Conservation (phyloP, 2,888 invertebrate species). For the Melangyna quadrimaculata region DNA sequence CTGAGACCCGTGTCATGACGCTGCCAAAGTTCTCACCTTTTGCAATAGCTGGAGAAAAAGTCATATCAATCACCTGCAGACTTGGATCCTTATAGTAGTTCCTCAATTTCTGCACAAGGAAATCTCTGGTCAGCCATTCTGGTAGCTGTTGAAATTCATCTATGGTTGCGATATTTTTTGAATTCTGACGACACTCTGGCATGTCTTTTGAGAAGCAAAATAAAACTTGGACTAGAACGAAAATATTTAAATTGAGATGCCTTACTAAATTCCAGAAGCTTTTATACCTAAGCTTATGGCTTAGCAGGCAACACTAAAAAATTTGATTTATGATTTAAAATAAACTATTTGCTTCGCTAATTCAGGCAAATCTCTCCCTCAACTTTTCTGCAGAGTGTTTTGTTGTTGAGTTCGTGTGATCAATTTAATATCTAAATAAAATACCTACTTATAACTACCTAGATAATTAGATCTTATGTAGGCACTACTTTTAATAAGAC, state of each 20-base stretch:
- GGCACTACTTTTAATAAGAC: not conserved
- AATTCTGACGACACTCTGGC: conserved; percentile 60
- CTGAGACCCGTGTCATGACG: conserved; percentile 76
- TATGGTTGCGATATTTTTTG: conserved; percentile 1
- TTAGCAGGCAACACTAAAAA: not conserved
- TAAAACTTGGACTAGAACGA: conserved; percentile 2
- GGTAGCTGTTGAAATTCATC: conserved; percentile 72
- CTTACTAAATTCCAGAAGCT: conserved; percentile 11
- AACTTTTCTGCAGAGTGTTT: not conserved
- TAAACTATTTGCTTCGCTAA: conserved; percentile 11
- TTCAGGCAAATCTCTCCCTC: not conserved
- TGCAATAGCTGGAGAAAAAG: conserved; percentile 75
- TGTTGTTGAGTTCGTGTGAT: not conserved
- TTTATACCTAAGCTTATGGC: conserved; percentile 43
- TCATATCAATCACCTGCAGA: conserved; percentile 73
- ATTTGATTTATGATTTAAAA: conserved; percentile 42
- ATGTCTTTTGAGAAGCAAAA: conserved; percentile 4
- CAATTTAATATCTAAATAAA: not conserved
- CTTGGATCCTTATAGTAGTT: conserved; percentile 74
- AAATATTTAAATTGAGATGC: conserved; percentile 22
- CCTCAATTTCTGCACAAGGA: conserved; percentile 74
- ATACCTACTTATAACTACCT: not conserved
- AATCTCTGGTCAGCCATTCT: conserved; percentile 76
- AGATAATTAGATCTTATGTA: not conserved
- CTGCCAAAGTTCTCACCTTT: conserved; percentile 80